Evolutionary conservation across 2,797 vertebrate genomes (phyloP).

Genomic region (Borostomias antarcticus): DNA sequence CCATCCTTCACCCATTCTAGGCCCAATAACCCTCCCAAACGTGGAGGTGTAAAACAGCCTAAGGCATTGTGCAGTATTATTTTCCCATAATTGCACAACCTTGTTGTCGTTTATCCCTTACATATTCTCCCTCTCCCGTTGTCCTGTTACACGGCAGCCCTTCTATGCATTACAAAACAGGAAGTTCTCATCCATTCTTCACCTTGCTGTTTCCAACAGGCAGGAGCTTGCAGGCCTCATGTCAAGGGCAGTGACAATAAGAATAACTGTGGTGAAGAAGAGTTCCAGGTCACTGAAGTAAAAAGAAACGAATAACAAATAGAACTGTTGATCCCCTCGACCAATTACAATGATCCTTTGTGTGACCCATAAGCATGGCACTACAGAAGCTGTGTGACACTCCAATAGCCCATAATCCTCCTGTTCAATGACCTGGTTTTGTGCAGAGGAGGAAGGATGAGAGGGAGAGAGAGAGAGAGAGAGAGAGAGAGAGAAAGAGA

Average conservation of each 20-base stretch:
- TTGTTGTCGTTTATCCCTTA: too few relatives aligned
- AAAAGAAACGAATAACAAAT: background rate
- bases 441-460: conserved; percentile 4
- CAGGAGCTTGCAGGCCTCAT: background rate
- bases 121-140: background rate
- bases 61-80: too few relatives aligned
- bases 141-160: background rate
- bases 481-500: background rate
- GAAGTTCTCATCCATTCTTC: background rate
- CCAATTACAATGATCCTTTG: conserved; percentile 27
- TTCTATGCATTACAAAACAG: background rate
- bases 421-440: conserved; percentile 29
- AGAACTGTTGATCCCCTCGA: background rate
- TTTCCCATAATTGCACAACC: too few relatives aligned
- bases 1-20: too few relatives aligned
- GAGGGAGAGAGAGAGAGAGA: background rate
- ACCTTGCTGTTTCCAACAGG: background rate
- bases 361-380: conserved; percentile 22
- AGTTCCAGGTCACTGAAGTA: conserved; percentile 4
- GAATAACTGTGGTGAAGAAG: background rate
- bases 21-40: background rate
- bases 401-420: conserved; percentile 23
- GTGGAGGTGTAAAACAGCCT: too few relatives aligned
- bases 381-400: conserved; percentile 23
- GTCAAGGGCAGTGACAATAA: background rate